Conservation (phyloP, 2,888 invertebrate genomes). For the Drosophila merina region DNA sequence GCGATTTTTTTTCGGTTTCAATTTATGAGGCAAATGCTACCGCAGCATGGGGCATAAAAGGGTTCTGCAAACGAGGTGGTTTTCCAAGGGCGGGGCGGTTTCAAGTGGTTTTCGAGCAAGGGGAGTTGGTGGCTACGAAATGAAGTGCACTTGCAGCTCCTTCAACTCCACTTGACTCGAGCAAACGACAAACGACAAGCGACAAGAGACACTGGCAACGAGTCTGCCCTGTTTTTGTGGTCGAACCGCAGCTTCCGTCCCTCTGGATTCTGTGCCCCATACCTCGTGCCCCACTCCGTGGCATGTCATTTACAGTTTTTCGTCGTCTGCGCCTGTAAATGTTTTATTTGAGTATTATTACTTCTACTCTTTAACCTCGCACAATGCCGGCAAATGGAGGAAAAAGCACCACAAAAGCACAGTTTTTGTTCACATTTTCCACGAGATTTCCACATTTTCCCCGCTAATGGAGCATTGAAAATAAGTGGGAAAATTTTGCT, state of each 20-base stretch:
- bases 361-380: constrained; percentile 68
- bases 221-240: constrained; percentile 64
- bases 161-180: constrained; percentile 73
- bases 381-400: constrained; percentile 32
- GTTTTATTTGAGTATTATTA: constrained; percentile 77
- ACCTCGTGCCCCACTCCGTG: constrained; percentile 9
- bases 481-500: not conserved
- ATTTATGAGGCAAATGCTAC: constrained; percentile 61
- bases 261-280: constrained; percentile 1
- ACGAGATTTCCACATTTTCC: not conserved
- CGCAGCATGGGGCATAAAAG: constrained; percentile 6
- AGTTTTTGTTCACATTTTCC: constrained; percentile 8
- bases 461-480: constrained; percentile 17
- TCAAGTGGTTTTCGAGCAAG: not conserved
- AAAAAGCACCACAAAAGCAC: constrained; percentile 14
- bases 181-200: constrained; percentile 44
- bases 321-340: constrained; percentile 73
- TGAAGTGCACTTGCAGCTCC: constrained; percentile 72
- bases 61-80: constrained; percentile 2
- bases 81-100: not conserved
- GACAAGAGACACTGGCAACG: constrained; percentile 36
- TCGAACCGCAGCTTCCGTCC: constrained; percentile 37
- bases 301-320: constrained; percentile 75
- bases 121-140: constrained; percentile 50
- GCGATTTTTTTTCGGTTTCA: constrained; percentile 69